Conservation (phyloP, 2,888 invertebrate species). For the Ennomos quercinarius region DNA sequence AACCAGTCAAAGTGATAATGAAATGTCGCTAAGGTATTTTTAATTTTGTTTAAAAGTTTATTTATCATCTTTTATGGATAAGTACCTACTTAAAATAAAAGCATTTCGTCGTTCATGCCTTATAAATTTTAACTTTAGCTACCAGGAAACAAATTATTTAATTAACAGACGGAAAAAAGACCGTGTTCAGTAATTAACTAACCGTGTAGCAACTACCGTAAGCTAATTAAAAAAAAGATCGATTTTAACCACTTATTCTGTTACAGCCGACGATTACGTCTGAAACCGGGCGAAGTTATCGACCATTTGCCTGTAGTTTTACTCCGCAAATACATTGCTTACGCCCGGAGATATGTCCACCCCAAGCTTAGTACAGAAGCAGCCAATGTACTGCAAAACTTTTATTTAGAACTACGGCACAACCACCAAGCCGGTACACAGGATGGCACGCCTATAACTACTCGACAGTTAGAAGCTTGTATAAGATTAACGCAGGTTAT, state of each 20-base stretch:
- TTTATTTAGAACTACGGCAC: conserved; percentile 92
- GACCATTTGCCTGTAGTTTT: conserved; percentile 91
- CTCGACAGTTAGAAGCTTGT: conserved; percentile 95
- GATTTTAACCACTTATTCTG: conserved; percentile 11
- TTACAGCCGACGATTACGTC: conserved; percentile 86
- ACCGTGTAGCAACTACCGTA: background rate
- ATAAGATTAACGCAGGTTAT: conserved; percentile 91
- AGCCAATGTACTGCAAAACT: conserved; percentile 88
- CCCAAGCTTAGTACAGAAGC: conserved; percentile 92
- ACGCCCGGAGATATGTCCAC: conserved; percentile 94
- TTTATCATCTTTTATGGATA: too few species aligned
- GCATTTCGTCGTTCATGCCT: too few species aligned
- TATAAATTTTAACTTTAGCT: too few species aligned
- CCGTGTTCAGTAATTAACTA: background rate
- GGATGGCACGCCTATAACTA: conserved; percentile 91
- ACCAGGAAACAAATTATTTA: too few species aligned
- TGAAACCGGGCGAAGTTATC: conserved; percentile 85
- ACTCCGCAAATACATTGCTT: conserved; percentile 96
- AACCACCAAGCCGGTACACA: conserved; percentile 87
- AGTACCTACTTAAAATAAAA: too few species aligned
- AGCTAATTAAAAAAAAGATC: conserved; percentile 14
- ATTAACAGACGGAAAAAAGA: too few species aligned
- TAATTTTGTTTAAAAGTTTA: background rate
- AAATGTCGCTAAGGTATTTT: conserved; percentile 62
- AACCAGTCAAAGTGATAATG: conserved; percentile 65